Evolutionary conservation across 1,140 invertebrate species (phyloP), one percentile per base, ranked within the genome.

Genomic region (Heliconius melpomene): DNA sequence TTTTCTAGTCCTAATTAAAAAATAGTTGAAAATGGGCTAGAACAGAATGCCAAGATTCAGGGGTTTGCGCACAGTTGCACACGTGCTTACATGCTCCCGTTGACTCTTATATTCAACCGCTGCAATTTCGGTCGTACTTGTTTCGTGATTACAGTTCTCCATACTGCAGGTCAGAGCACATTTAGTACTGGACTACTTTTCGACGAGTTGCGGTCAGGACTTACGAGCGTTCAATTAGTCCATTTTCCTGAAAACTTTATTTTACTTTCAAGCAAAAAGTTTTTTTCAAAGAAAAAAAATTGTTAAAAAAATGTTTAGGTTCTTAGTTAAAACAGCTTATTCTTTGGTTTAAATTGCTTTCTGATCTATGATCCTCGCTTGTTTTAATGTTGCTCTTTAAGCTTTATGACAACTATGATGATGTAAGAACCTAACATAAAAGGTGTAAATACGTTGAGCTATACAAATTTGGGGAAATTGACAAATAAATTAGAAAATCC

Each of bases 141-240:
- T 52, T 29, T 16, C 54, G 29, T 78, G 38, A 79, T 82, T 82
- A 82, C 60, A 72, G 71, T 38, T 70, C 70, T 60, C 46, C 73
- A 78, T 71, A 79, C 77, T 78, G 78, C 77, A 74, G 79, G 79
- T 78, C 79, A 78, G 72, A 78, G 75, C 46, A 29, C 76, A 81
- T 81, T 74, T 57, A 50, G 40, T 74, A 40, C 72, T 77, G 75
- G 72, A 73, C 79, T 77, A 78, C 36, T 81, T 81, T 78, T 81
- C 29, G 70, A 77, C 54, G 72, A 74, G 75, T 52, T 52, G 72
- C 75, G 79, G 79, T 78, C 79, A 77, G 57, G 57, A 74, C 32
- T 60, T 71, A 70, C 60, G 23, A 71, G 75, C 60, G 9, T 66
- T 66, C 23, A 66, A 66, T 66, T 66, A 66, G 23, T 66, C 60